Base-by-base conservation (phyloP, 2,888 invertebrate species). In the Dexiosoma caninum region DNA sequence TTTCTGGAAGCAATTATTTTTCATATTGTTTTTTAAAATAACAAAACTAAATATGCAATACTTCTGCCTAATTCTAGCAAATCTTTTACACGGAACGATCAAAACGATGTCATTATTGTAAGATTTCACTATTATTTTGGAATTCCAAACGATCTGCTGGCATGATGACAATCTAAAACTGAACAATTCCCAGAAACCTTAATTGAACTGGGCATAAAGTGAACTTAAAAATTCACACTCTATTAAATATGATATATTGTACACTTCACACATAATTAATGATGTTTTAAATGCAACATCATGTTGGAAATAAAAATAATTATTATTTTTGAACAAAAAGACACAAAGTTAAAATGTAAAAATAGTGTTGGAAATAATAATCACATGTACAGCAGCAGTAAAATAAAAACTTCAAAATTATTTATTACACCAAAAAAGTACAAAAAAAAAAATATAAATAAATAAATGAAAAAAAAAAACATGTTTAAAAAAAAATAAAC, bases 251-350 rank as follows among this genome's bases (percentile, higher is more conserved):
- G 72, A 81, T 69, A 67, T 77, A 81, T 81, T 72, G 69, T 66
- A 72, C 81, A 77, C 76, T 76, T 81, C 81, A 72, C 49, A 55
- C 35, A 72, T 81, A 72, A 81, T 81, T 77, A 77, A 81, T 81
- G 81, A 72, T 67, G 44, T 81, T 77, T 81, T 77, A 77, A 77
- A 72, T 81, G 81, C 81, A 81, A 81, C 81, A 77, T 81, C 81
- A 81, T 69, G 72, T 55, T 53, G 32, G 4, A 49, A 71, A 16
- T 32, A 53, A 49, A 35, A 42, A 3, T 5, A 67, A 72, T 67
- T 27, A 67, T 78, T 49, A 55, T 69, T 69, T 69, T 64, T 72
- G 12, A 49, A 62, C 42, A 57, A 62, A 72, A 55, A 59, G 19
- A 51, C 42, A 51, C 35, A 74, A 60, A 60, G 16, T 51, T 42